These are phyloP conservation scores for Troilus luridus DNA, from an alignment of 2,888 invertebrate species.

Conservation along the genomic window DNA sequence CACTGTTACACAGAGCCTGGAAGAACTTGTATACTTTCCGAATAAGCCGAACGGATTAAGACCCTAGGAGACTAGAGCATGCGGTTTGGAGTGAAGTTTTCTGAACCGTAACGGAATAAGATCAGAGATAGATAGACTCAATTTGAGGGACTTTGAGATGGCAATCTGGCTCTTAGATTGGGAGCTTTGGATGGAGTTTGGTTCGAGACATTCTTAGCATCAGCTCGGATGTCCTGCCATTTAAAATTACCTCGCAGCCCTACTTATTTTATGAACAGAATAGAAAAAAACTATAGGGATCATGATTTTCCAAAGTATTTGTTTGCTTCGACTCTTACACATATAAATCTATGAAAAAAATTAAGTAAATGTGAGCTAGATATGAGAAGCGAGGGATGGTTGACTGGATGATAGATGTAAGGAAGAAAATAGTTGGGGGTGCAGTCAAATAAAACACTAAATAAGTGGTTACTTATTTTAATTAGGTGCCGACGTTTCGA, in stretches of 20 bases:
- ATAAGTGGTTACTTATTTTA: no score
- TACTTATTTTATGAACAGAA: neutral
- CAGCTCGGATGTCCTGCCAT: neutral
- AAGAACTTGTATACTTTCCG: neutral
- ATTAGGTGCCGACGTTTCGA: no score
- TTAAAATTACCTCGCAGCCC: neutral
- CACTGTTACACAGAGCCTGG: neutral
- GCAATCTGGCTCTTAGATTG: neutral
- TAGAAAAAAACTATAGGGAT: neutral
- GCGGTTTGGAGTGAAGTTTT: constrained; percentile 33
- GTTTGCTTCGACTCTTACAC: no score
- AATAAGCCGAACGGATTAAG: constrained; percentile 8
- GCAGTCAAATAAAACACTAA: no score
- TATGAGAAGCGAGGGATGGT: no score
- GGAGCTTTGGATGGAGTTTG: neutral
- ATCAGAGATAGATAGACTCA: constrained; percentile 29
- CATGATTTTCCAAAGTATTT: no score
- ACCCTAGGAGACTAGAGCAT: neutral
- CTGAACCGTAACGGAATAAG: constrained; percentile 17
- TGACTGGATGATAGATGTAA: no score
- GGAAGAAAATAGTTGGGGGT: no score
- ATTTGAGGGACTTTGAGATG: constrained; percentile 28
- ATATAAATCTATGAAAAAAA: no score
- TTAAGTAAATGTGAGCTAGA: no score
- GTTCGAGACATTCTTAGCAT: neutral